Base-by-base conservation (phyloP, 2,888 invertebrate species). In the Pachymerium ferrugineum region DNA sequence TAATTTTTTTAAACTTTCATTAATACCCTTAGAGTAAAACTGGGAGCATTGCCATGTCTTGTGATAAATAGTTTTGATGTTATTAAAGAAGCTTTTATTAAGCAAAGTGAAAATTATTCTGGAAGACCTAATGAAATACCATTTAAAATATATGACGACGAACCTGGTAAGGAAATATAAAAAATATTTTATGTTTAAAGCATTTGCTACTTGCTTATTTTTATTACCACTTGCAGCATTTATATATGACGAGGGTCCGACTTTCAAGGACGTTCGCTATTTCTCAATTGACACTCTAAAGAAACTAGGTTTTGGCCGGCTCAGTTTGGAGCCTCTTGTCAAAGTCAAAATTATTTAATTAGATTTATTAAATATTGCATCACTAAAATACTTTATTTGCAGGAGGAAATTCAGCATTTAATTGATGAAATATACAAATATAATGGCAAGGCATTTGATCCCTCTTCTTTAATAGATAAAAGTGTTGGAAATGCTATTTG, bases 1-100 rank as follows among this genome's bases (percentile, higher is more conserved):
- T 33, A 8, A 33, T 33, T 12, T 33, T n/a, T n/a, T n/a, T n/a
- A n/a, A n/a, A n/a, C n/a, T n/a, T n/a, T n/a, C n/a, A n/a, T n/a
- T n/a, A n/a, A n/a, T 38, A 38, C 38, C n/a, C n/a, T 2, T 38
- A 38, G 38, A 38, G 38, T 38, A 8, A 2, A 38, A 38, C 12
- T 38, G 38, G 38, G 38, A n/a, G 38, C 38, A n/a, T 2, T 38
- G 12, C 38, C 38, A 6, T 38, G 38, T 38, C 1, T 72, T 2
- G 14, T 72, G 2, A 14, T 72, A 12, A 72, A 29, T 54, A 47
- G 28, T 28, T 72, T 28, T 29, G 54, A 31, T 1, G 28, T 28
- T 19, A 22, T 72, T 10, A 72, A 72, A 72, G 72, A 42, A 54
- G 72, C 72, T 47, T 72, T 47, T 42, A 29, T 42, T n/a, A 72